Base-by-base conservation (phyloP, 2,797 vertebrate genomes). In the Sandelia bainsii region DNA sequence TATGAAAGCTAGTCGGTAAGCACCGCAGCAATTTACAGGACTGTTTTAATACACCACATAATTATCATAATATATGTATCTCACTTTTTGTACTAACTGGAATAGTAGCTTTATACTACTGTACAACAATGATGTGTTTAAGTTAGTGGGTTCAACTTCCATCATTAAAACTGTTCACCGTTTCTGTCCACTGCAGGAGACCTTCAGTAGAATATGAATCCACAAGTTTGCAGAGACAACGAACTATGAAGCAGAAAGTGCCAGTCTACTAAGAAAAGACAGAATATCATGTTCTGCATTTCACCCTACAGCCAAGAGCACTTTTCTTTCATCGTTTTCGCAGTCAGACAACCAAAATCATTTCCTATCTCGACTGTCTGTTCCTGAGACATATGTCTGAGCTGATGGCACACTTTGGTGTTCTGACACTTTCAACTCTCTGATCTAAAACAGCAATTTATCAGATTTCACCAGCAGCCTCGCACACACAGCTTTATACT, bases 401-500 rank as follows among this genome's bases (percentile, higher is more conserved):
- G 75, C 79, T 72, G 61, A 81, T 29, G 51, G 69, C 53, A 67
- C 60, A 80, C 75, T 84, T 76, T 70, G 46, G 12, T 34, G 29
- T 72, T 70, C 80, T 51, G 74, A 81, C 74, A 85, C 64, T 68
- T 78, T 79, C 62, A 78, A 67, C 73, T 79, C 62, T 37, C 49
- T 71, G 66, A 83, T 80, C 62, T 79, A 80, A 80, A 82, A 75
- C 59, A 57, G 78, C 64, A 66, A 82, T 84, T 80, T 72, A 80
- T 85, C 80, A 58, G 75, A 80, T 75, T 80, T 60, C 69, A 45
- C 69, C 25, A 40, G 62, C 74, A 68, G 74, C 60, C 56, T 39
- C 54, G 12, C 44, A 29, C 56, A 57, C 64, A 42, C 46, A 53
- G 42, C 34, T 81, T 72, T 17, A 54, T 56, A 51, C 42, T 67